Evolutionary conservation across 2,888 invertebrate species (phyloP).

Genomic region (Corythucha ciliata): DNA sequence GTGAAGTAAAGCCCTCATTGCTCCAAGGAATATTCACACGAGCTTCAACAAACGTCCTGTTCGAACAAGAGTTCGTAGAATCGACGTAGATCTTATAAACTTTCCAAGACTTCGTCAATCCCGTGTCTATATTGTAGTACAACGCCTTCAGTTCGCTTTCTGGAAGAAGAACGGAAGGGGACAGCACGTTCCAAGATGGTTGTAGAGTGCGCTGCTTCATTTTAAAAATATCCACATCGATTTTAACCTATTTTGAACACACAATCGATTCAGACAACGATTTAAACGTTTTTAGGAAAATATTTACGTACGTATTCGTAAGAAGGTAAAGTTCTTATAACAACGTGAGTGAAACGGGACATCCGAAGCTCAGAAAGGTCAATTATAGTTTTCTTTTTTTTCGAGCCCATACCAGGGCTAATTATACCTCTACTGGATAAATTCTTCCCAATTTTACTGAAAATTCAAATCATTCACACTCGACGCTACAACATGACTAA

Average conservation of each 20-base stretch:
- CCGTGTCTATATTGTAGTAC: constrained; percentile 52
- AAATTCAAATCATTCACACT: constrained; percentile 32
- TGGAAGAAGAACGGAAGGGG: constrained; percentile 42
- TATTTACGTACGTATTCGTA: constrained; percentile 48
- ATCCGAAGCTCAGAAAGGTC: constrained; percentile 53
- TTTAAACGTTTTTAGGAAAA: background rate
- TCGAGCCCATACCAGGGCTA: constrained; percentile 44
- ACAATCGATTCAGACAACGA: constrained; percentile 11
- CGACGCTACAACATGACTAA: background rate
- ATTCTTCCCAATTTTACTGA: constrained; percentile 49
- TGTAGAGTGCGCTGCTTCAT: constrained; percentile 40
- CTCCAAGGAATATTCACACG: constrained; percentile 58
- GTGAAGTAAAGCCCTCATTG: constrained; percentile 28
- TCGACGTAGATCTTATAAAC: constrained; percentile 45
- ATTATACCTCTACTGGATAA: constrained; percentile 50
- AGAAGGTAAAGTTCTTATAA: constrained; percentile 57
- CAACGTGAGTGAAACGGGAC: constrained; percentile 56
- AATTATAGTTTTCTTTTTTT: constrained; percentile 47
- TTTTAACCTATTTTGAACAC: constrained; percentile 46
- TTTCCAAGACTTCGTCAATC: constrained; percentile 50
- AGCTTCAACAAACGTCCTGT: constrained; percentile 50
- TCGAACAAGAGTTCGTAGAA: constrained; percentile 45
- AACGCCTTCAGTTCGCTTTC: constrained; percentile 51
- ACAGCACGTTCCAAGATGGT: constrained; percentile 39
- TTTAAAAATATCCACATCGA: constrained; percentile 57